phyloP scores from a whole-genome alignment of 2,797 vertebrate species.

The Sebastes minor region DNA sequence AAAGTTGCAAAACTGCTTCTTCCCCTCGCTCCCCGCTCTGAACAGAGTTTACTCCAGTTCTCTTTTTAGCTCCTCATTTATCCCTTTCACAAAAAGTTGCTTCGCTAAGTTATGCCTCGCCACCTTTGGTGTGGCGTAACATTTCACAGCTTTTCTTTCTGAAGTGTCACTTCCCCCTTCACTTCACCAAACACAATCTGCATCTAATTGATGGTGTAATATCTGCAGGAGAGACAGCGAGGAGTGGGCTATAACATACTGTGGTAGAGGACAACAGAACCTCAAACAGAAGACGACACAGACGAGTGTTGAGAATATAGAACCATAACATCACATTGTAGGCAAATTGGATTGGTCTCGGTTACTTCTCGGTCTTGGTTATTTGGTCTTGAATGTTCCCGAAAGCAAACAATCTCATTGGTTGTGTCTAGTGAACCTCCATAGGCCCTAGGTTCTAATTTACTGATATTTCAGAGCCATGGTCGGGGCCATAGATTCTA shows the following conservation, averaged over 20 bases:
- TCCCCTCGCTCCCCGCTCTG: background rate
- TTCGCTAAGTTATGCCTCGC: slow-evolving; percentile 35
- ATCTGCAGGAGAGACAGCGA: background rate
- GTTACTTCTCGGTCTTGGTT: no score
- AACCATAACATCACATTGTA: background rate
- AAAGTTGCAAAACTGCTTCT: slow-evolving; percentile 34
- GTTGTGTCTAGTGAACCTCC: background rate
- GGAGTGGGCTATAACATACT: background rate
- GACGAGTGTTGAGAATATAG: background rate
- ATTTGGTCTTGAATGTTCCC: background rate
- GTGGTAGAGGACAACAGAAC: background rate
- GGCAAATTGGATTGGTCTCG: background rate
- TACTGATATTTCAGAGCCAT: no score
- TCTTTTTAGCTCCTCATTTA: slow-evolving; percentile 44
- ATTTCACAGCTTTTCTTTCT: slow-evolving; percentile 48
- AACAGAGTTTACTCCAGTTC: slow-evolving; percentile 19
- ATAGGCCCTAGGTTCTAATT: no score
- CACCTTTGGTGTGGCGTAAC: slow-evolving; percentile 25
- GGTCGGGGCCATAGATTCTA: no score
- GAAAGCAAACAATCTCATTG: background rate
- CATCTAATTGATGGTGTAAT: slow-evolving; percentile 10
- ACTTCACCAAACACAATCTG: slow-evolving; percentile 9
- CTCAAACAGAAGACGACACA: background rate
- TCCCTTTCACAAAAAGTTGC: slow-evolving; percentile 50
- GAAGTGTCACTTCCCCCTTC: slow-evolving; percentile 36